Base-by-base conservation (phyloP, 2,797 vertebrate species). In the Lepus oiostolus region DNA sequence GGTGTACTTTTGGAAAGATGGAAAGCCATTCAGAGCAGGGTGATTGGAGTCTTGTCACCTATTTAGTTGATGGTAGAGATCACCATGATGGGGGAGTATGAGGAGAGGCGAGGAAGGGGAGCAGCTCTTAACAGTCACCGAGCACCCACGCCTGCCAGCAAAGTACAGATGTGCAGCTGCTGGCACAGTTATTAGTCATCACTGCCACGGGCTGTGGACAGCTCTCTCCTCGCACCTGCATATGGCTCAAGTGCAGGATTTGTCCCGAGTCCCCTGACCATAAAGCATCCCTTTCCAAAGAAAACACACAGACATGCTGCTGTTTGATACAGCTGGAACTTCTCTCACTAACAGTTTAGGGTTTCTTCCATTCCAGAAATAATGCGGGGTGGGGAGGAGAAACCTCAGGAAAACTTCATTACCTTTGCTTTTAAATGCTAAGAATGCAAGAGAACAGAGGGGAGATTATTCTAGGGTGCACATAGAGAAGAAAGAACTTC, bases 21-120 rank as follows among this genome's bases (percentile, higher is more conserved):
- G 26, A 98, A 85, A 94, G 96, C 96, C 96, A 95, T 97, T 97
- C 97, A 92, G 93, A 96, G 95, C 87, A 88, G 75, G 95, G 90
- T 91, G 97, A 97, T 30, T 96, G 96, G 94, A 98, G 96, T 97
- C 95, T 63, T 91, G 96, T 97, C 98, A 98, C 97, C 97, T 97
- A 97, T 96, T 98, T 68, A 79, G 85, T 38, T 96, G 84, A 68
- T 83, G 58, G 0, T 77, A 83, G 94, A 93, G 96, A 96, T 91
- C 93, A 94, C 87, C 85, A 9, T 95, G 93, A 80, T 77, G 30
- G 35, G 74, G 62, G 54, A 77, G 32, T 22, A 54, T 68, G 86
- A 91, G 75, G 72, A 7, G 1, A 58, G 77, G 82, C 85, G 10
- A 4, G 0, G 1, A 35, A 85, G 58, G 24, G 30, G 70, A 93